Base-by-base conservation (phyloP, 2,113 vertebrate species). In the Pleuronectes platessa region DNA sequence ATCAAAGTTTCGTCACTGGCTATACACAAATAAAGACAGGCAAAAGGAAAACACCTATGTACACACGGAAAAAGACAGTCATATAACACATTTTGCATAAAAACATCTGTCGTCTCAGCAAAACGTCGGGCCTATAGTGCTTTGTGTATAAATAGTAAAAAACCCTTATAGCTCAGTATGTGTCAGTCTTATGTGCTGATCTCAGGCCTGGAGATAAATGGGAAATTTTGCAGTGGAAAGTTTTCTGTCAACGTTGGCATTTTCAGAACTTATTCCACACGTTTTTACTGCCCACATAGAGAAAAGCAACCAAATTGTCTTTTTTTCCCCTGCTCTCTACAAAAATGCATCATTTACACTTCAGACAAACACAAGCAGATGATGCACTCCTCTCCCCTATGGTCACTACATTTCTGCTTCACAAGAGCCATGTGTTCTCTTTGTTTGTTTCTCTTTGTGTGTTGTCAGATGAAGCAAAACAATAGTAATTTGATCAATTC, bases 161-260 rank as follows among this genome's bases (percentile, higher is more conserved):
- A 23, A 2, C 0, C 14, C 12, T 53, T 75, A 12, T 26, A 76
- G 61, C 61, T 40, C 18, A 23, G 27, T 51, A 17, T 31, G 17
- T 5, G 0, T 5, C 21, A n/a, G 35, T 70, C 12, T 31, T 55
- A 53, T 58, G 59, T 68, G 61, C 71, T 71, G 67, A 71, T 76
- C 55, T 78, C 65, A 75, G 71, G 26, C 35, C n/a, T 61, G 31
- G 54, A 78, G 55, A 75, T 70, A 26, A 49, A 63, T 63, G 24
- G 71, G 54, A 71, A 47, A 47, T 37, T 15, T 47, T 47, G 17
- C 45, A 47, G 12, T 47, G 4, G 45, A 17, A 66, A 45, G 18
- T 14, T 73, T 69, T 77, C 68, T 37, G 45, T 80, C 64, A 60
- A 37, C 35, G 10, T 21, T 24, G 49, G 27, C 61, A 13, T 65